A percentile compares a stretch with the other conserved stretches of the same genome.
Conservation (phyloP, 1,140 invertebrate genomes). For the Bombus consobrinus region DNA sequence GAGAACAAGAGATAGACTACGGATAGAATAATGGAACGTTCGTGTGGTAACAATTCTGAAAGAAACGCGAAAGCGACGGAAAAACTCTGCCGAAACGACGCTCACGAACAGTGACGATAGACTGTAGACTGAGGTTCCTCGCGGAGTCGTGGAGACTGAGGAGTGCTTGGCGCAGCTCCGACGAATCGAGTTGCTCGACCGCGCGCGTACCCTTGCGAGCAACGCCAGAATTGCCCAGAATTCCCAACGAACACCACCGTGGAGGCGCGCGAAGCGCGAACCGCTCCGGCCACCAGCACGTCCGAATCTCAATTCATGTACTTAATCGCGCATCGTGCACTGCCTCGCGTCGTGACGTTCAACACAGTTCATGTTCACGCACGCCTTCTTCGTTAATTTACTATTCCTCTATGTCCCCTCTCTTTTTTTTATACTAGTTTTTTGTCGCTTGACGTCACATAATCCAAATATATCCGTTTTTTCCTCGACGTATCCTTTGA, state of each 20-base stretch:
- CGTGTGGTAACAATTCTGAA: neutral
- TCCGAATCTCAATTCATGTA: neutral
- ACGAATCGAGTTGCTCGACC: conserved; percentile 35
- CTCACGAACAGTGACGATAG: conserved; percentile 55
- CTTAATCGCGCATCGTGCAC: conserved; percentile 6
- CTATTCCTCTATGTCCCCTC: too few relatives aligned
- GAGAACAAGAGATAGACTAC: neutral
- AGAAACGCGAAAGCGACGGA: neutral
- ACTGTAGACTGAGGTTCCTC: conserved; percentile 69
- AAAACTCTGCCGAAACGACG: conserved; percentile 29
- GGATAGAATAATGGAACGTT: neutral
- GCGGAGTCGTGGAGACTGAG: conserved; percentile 32
- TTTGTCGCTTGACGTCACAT: too few relatives aligned
- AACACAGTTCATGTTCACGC: too few relatives aligned
- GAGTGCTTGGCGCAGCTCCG: conserved; percentile 38
- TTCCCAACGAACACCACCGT: conserved; percentile 1
- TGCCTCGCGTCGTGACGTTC: neutral
- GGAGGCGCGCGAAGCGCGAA: conserved; percentile 2
- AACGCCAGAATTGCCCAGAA: neutral
- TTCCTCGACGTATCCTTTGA: too few relatives aligned
- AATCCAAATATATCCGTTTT: too few relatives aligned
- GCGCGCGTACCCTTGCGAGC: conserved; percentile 1
- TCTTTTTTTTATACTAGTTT: too few relatives aligned
- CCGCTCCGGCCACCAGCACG: neutral
- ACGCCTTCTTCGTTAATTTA: too few relatives aligned